Conservation (phyloP, 2,113 vertebrate species). For the Callaeas wilsoni region DNA sequence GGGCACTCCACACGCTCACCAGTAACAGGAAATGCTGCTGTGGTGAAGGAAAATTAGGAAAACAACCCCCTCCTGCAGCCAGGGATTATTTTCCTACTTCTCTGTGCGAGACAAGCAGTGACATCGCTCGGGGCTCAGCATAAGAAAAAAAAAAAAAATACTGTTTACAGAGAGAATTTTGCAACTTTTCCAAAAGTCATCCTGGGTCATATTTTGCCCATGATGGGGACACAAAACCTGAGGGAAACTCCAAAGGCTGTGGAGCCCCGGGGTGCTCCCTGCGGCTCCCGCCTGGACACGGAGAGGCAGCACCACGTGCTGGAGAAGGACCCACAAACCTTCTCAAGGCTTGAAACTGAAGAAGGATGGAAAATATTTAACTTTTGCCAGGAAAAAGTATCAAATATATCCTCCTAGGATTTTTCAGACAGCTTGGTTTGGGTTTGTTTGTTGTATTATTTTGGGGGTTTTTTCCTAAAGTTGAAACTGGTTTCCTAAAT, state of each 20-base stretch:
- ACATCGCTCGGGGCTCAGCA: not conserved
- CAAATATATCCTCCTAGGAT: conserved; percentile 35
- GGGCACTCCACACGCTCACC: not conserved
- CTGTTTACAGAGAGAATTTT: conserved; percentile 40
- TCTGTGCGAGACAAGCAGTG: not conserved
- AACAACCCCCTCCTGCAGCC: not conserved
- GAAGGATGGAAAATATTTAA: conserved; percentile 39
- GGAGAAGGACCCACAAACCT: not conserved
- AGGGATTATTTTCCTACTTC: not conserved
- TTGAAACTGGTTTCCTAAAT: conserved; percentile 8
- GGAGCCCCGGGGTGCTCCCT: not conserved
- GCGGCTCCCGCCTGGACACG: not conserved
- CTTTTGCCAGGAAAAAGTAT: conserved; percentile 59
- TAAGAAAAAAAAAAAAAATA: not conserved
- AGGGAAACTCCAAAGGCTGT: not conserved
- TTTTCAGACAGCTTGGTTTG: not conserved
- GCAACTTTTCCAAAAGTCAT: conserved; percentile 11
- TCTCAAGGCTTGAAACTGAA: conserved; percentile 11
- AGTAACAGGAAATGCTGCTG: not conserved
- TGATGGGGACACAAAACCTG: not conserved
- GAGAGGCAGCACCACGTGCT: not conserved
- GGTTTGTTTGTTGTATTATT: not conserved
- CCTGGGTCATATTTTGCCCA: not conserved
- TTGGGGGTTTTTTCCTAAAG: not conserved
- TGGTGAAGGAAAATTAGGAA: not conserved